Evolutionary conservation across 2,113 vertebrate species (phyloP).

Genomic region (Silurus glanis): DNA sequence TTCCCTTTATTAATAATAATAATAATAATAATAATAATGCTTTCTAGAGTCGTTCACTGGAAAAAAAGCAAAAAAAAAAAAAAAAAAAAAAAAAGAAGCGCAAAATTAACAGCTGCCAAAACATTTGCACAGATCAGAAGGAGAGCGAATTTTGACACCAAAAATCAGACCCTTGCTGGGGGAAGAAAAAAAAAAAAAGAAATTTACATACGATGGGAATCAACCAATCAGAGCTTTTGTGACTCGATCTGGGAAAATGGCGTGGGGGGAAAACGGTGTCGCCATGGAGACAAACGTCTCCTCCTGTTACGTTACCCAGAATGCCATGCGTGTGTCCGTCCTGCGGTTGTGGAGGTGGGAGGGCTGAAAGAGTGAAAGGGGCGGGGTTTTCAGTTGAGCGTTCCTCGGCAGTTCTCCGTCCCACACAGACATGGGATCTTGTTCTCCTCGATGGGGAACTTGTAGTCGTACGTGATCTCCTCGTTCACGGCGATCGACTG

Average conservation of each 20-base stretch:
- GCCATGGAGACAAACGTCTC: not conserved
- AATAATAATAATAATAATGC: not conserved
- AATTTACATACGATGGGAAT: not conserved
- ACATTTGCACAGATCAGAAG: not conserved
- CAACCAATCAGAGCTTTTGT: not conserved
- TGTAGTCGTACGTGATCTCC: constrained; percentile 97
- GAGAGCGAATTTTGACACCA: not conserved
- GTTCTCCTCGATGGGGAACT: constrained; percentile 96
- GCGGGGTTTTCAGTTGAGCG: constrained; percentile 78
- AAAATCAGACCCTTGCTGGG: not conserved
- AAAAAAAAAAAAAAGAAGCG: not conserved
- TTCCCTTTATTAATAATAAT: not conserved
- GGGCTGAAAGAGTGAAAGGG: not conserved
- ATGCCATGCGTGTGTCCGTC: not conserved
- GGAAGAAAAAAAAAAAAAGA: not conserved
- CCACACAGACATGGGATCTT: constrained; percentile 94
- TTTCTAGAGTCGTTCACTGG: not conserved
- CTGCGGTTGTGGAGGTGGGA: not conserved
- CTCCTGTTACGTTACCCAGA: not conserved
- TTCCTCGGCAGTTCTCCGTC: constrained; percentile 89
- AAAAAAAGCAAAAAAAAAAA: too few relatives aligned
- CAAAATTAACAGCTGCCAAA: not conserved
- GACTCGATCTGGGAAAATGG: not conserved
- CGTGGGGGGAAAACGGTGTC: not conserved
- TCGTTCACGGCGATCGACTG: constrained; percentile 90